Conservation (phyloP, 2,113 vertebrate genomes). For the Sturnira hondurensis region DNA sequence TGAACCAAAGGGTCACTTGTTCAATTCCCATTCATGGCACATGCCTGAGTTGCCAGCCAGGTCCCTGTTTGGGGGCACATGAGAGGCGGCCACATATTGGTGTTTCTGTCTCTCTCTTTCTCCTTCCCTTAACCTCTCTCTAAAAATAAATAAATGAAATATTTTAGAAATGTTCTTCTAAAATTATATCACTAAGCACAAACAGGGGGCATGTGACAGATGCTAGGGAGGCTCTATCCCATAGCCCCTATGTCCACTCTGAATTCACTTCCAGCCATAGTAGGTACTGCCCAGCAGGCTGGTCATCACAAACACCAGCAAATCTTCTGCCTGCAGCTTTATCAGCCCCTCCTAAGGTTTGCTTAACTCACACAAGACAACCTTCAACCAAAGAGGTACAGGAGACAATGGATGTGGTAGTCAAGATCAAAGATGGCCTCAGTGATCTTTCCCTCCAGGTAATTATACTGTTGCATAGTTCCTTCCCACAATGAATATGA, state of each 20-base stretch:
- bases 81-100: too few relatives aligned
- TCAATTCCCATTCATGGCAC: too few relatives aligned
- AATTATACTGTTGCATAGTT: neutral
- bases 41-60: too few relatives aligned
- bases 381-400: neutral
- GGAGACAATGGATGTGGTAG: neutral
- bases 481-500: neutral
- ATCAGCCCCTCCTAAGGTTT: neutral
- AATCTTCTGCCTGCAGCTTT: neutral
- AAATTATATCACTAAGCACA: conserved; percentile 21
- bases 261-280: neutral
- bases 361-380: neutral
- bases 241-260: neutral
- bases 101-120: too few relatives aligned
- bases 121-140: too few relatives aligned
- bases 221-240: neutral
- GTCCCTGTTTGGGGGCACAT: too few relatives aligned
- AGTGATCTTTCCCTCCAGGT: neutral
- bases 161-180: conserved; percentile 11
- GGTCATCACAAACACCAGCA: neutral
- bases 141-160: too few relatives aligned
- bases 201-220: conserved; percentile 3
- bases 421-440: neutral
- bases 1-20: too few relatives aligned
- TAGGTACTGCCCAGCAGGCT: neutral